Evolutionary conservation across 2,113 vertebrate genomes (phyloP).

Genomic region (Meles meles): DNA sequence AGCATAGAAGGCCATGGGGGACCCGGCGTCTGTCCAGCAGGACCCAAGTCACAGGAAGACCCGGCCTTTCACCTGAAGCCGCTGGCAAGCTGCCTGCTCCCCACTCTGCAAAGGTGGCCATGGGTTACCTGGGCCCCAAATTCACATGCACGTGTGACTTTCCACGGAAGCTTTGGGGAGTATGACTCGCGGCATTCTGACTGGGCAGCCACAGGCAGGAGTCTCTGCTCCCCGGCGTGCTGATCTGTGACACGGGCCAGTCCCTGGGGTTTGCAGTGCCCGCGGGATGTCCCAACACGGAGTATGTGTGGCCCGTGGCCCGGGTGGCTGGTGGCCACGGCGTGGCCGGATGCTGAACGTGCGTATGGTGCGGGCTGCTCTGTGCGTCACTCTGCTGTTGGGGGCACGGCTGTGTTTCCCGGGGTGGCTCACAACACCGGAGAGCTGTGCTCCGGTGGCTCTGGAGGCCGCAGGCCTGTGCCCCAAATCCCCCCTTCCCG

Average conservation of each 20-base stretch:
- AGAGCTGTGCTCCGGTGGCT: not conserved
- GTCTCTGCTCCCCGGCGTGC: not conserved
- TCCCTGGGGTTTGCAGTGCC: not conserved
- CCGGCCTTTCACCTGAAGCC: not conserved
- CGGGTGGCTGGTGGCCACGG: too few relatives aligned
- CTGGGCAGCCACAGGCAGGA: not conserved
- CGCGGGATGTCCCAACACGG: rapidly evolving
- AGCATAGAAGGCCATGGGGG: not conserved
- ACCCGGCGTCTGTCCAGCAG: not conserved
- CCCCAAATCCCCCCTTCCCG: not conserved
- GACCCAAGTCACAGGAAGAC: not conserved
- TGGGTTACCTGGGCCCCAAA: not conserved
- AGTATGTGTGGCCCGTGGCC: not conserved
- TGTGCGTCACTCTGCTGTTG: not conserved
- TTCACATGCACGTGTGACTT: not conserved
- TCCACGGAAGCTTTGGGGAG: not conserved
- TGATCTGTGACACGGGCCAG: not conserved
- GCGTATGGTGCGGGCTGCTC: not conserved
- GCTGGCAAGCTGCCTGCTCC: not conserved
- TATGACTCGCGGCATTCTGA: not conserved
- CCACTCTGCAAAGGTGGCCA: not conserved
- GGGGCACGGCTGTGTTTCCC: not conserved
- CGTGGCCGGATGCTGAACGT: not conserved
- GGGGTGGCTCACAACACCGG: not conserved
- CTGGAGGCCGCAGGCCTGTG: not conserved